Base-by-base conservation (phyloP, 1,140 invertebrate genomes). In the Bradysia coprophila region DNA sequence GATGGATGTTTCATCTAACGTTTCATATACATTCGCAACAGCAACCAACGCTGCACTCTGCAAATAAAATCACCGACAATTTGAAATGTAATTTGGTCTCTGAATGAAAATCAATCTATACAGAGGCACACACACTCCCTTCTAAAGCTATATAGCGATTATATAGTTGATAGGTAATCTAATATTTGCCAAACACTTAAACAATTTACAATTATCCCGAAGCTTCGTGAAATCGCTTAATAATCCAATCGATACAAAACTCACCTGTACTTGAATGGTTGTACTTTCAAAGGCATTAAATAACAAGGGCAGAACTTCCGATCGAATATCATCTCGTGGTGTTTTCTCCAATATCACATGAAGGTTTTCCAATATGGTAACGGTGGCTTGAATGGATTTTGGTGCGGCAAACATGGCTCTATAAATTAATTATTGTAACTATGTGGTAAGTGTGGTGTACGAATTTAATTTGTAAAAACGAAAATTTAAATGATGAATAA, bases 231-330 rank as follows among this genome's bases (percentile, higher is more conserved):
- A n/a, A n/a, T n/a, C n/a, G n/a, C n/a, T n/a, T n/a, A n/a, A n/a
- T n/a, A n/a, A n/a, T n/a, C n/a, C n/a, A n/a, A n/a, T n/a, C n/a
- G n/a, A n/a, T n/a, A n/a, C n/a, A n/a, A n/a, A n/a, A n/a, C n/a
- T n/a, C n/a, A 93, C 89, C 78, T 94, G 87, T 44, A 93, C 83
- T 68, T 91, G 87, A 48, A 85, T 78, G n/a, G 82, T 89, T 28
- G 81, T 78, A 50, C 81, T 89, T 52, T 95, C 90, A 50, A 96
- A 81, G 19, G 87, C 81, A 43, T 71, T 77, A 64, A 85, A 94
- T 8, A 97, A 64, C 66, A 95, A 75, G 4, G 87, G 88, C 43
- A 96, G 63, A 20, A 95, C 76, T 49, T 94, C 87, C 9, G 68
- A 67, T 41, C 76, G 66, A 20, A 90, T 72, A 43, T 92, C 85